These are phyloP conservation scores for Pterostichus niger DNA, from an alignment of 2,888 invertebrate species.

Conservation along the genomic window DNA sequence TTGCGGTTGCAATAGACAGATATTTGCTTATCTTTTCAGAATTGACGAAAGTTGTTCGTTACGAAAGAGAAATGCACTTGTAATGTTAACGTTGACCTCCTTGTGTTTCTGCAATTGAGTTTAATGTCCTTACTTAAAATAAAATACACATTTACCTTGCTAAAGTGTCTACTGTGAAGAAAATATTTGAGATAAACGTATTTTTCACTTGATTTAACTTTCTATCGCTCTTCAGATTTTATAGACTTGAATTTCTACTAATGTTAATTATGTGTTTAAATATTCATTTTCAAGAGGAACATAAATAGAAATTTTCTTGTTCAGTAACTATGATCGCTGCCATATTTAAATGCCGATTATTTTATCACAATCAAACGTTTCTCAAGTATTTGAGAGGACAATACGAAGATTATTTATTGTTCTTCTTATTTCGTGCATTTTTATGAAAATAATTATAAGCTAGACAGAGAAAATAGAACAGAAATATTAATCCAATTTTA, in stretches of 20 bases:
- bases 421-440: too few relatives aligned
- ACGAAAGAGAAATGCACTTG: slow-evolving; percentile 50
- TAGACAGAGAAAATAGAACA: too few relatives aligned
- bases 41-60: slow-evolving; percentile 32
- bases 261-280: neutral
- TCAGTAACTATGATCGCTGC: too few relatives aligned
- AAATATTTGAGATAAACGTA: neutral
- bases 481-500: too few relatives aligned
- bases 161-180: neutral
- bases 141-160: slow-evolving; percentile 37
- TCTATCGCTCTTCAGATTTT: slow-evolving; percentile 19
- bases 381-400: too few relatives aligned
- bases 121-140: slow-evolving; percentile 17
- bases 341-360: too few relatives aligned
- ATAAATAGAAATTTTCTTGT: slow-evolving; percentile 15
- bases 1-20: slow-evolving; percentile 30
- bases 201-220: slow-evolving; percentile 20
- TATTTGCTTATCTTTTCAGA: slow-evolving; percentile 11
- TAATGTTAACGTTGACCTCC: slow-evolving; percentile 36
- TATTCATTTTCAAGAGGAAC: neutral
- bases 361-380: too few relatives aligned
- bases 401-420: too few relatives aligned
- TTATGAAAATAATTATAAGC: too few relatives aligned
- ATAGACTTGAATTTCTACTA: slow-evolving; percentile 2
- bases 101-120: slow-evolving; percentile 34